A percentile compares a stretch with the other conserved stretches of the same genome.
These are phyloP conservation scores for Phytoseiulus persimilis DNA, from an alignment of 2,888 invertebrate species.

Conservation along the genomic window DNA sequence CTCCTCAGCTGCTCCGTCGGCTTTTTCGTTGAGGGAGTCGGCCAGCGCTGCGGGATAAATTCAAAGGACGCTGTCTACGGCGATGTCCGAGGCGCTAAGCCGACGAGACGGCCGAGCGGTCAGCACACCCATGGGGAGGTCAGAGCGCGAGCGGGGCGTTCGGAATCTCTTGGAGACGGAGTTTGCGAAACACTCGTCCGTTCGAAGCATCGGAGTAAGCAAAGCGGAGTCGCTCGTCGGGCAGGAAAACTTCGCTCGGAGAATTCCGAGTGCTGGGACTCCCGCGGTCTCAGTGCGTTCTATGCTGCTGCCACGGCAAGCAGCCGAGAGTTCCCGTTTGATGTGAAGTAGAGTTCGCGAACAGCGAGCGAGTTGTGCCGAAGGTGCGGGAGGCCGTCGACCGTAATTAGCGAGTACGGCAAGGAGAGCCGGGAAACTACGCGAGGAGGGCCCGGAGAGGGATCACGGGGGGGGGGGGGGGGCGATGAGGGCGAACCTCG, in stretches of 20 bases:
- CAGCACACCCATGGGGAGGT: too few relatives aligned
- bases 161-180: too few relatives aligned
- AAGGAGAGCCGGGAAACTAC: not conserved
- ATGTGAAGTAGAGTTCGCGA: not conserved
- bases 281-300: not conserved
- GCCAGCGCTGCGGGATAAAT: too few relatives aligned
- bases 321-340: not conserved
- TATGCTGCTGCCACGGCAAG: not conserved
- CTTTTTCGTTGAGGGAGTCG: not conserved
- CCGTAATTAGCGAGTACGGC: constrained; percentile 37
- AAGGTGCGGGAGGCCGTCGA: constrained; percentile 5
- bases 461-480: not conserved
- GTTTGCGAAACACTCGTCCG: too few relatives aligned
- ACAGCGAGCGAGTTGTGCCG: not conserved
- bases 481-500: not conserved
- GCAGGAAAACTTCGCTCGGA: too few relatives aligned
- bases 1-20: not conserved
- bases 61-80: too few relatives aligned
- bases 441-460: constrained; percentile 26
- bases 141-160: too few relatives aligned
- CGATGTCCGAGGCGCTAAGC: too few relatives aligned
- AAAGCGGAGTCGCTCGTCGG: too few relatives aligned
- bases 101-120: too few relatives aligned
- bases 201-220: too few relatives aligned
- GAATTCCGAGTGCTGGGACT: too few relatives aligned